Percentiles rank a stretch among this genome's conserved stretches.
Conservation (phyloP, 1,140 invertebrate species). For the Brachionus rubens region DNA sequence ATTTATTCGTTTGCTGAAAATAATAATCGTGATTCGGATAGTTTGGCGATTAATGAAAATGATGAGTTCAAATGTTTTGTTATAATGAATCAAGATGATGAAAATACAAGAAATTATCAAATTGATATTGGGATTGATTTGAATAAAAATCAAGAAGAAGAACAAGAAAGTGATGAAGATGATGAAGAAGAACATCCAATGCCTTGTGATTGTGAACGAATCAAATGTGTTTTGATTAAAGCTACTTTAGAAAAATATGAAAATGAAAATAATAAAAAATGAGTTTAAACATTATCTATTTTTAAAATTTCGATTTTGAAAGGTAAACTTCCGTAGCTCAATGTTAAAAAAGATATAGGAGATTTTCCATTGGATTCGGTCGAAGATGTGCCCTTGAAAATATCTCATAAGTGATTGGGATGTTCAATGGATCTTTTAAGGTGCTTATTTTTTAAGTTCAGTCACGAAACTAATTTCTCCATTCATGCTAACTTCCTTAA, state of each 20-base stretch:
- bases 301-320: background rate
- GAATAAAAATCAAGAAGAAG: background rate
- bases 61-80: conserved; percentile 6
- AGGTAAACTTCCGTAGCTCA: too few species aligned
- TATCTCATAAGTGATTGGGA: too few species aligned
- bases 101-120: conserved; percentile 42
- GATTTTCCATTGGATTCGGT: too few species aligned
- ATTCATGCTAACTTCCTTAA: too few species aligned
- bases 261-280: conserved; percentile 32
- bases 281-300: background rate
- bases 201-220: conserved; percentile 25
- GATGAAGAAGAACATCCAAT: conserved; percentile 35
- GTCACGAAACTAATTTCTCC: too few species aligned
- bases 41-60: background rate
- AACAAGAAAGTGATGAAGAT: background rate
- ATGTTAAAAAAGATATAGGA: too few species aligned
- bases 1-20: conserved; percentile 16
- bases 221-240: conserved; percentile 42
- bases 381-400: too few species aligned
- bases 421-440: too few species aligned
- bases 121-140: conserved; percentile 28
- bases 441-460: too few species aligned
- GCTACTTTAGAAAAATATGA: conserved; percentile 46
- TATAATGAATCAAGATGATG: conserved; percentile 28
- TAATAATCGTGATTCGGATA: background rate